Conservation (phyloP, 2,797 vertebrate genomes). For the Takifugu ocellatus region DNA sequence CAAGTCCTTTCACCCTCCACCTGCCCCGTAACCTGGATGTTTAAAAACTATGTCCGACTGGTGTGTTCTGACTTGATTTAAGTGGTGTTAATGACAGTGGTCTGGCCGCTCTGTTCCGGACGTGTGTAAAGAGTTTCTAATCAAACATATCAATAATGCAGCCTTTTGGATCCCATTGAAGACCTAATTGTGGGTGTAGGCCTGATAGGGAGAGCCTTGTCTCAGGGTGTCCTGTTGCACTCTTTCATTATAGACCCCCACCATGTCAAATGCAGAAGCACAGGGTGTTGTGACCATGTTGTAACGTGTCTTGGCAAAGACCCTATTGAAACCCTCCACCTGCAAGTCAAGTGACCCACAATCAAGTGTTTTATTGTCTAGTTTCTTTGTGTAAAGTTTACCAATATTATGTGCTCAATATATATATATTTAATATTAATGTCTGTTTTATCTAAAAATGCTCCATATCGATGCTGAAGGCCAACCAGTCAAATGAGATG, state of each 20-base stretch:
- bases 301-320: conserved; percentile 52
- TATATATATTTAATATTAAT: too few species aligned
- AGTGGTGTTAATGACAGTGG: conserved; percentile 78
- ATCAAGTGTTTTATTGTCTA: too few species aligned
- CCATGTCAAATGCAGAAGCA: conserved; percentile 61
- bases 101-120: conserved; percentile 68
- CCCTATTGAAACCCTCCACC: conserved; percentile 43
- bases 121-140: conserved; percentile 75
- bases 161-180: conserved; percentile 64
- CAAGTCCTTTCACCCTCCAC: conserved; percentile 1
- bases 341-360: conserved; percentile 1
- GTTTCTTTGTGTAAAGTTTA: too few species aligned
- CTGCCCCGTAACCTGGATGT: conserved; percentile 67
- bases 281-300: conserved; percentile 59
- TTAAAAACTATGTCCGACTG: conserved; percentile 68
- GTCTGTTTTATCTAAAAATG: too few species aligned
- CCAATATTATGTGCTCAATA: too few species aligned
- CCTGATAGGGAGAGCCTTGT: conserved; percentile 64
- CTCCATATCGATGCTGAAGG: background rate
- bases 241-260: conserved; percentile 75
- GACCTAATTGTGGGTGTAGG: conserved; percentile 73
- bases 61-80: conserved; percentile 76
- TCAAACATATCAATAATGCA: conserved; percentile 80
- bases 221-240: conserved; percentile 68
- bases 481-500: background rate